Evolutionary conservation across 2,888 invertebrate species (phyloP).

Genomic region (Synanthedon tipuliformis): DNA sequence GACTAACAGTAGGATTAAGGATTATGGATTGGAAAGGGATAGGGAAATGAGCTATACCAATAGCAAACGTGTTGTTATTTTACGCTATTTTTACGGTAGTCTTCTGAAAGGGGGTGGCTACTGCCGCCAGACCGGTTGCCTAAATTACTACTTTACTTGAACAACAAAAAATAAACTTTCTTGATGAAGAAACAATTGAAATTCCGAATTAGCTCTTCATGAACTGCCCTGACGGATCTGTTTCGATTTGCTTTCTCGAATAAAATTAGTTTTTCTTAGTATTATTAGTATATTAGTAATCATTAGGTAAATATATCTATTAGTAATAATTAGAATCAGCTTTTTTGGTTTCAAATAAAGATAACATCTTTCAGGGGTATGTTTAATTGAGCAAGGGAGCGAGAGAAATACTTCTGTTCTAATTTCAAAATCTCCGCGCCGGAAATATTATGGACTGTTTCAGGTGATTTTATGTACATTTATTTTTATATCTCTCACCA

Average conservation of each 20-base stretch:
- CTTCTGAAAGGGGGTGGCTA: too few relatives aligned
- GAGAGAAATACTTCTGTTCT: constrained; percentile 49
- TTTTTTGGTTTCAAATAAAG: not conserved
- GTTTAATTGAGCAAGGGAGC: constrained; percentile 56
- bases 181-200: not conserved
- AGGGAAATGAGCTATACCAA: too few relatives aligned
- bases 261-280: not conserved
- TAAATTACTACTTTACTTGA: too few relatives aligned
- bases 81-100: too few relatives aligned
- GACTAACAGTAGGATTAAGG: too few relatives aligned
- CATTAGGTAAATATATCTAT: too few relatives aligned
- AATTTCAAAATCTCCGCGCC: constrained; percentile 36
- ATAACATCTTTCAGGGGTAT: constrained; percentile 47
- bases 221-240: not conserved
- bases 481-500: too few relatives aligned
- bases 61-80: too few relatives aligned
- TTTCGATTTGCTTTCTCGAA: not conserved
- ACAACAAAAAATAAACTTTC: too few relatives aligned
- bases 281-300: not conserved
- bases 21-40: too few relatives aligned
- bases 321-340: not conserved
- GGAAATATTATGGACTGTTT: constrained; percentile 59
- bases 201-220: not conserved
- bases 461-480: constrained; percentile 28
- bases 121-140: too few relatives aligned